A percentile compares a stretch with the other conserved stretches of the same genome.
Conservation (phyloP, 1,140 invertebrate genomes). For the Latrodectus geometricus region DNA sequence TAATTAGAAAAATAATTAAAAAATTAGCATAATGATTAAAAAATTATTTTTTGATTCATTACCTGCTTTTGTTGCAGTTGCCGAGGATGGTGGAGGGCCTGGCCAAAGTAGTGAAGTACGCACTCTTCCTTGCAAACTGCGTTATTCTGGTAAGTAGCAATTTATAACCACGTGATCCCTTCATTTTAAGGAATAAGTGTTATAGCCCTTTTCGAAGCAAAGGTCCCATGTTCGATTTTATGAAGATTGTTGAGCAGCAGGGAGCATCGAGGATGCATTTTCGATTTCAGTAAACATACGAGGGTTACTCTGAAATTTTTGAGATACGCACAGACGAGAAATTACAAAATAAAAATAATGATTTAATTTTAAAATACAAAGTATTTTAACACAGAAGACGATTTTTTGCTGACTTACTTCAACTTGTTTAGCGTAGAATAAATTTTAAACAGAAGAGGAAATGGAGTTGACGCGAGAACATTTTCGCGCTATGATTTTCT, state of each 20-base stretch:
- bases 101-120: conserved; percentile 69
- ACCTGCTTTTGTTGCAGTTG: conserved; percentile 20
- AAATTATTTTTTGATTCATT: neutral
- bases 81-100: conserved; percentile 67
- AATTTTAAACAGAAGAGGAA: too few species aligned
- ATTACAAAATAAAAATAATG: too few species aligned
- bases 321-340: too few species aligned
- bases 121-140: conserved; percentile 69
- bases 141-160: conserved; percentile 69
- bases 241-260: neutral
- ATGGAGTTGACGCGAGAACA: too few species aligned
- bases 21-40: neutral
- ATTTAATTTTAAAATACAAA: too few species aligned
- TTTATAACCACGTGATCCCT: too few species aligned
- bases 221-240: neutral
- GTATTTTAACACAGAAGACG: too few species aligned
- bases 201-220: neutral
- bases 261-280: neutral
- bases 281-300: too few species aligned
- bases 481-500: too few species aligned
- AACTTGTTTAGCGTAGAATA: too few species aligned
- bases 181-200: neutral
- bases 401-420: too few species aligned
- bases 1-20: neutral
- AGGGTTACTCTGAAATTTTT: too few species aligned